phyloP scores from a whole-genome alignment of 2,797 vertebrate genomes.

The Typhlichthys eigenmanni region DNA sequence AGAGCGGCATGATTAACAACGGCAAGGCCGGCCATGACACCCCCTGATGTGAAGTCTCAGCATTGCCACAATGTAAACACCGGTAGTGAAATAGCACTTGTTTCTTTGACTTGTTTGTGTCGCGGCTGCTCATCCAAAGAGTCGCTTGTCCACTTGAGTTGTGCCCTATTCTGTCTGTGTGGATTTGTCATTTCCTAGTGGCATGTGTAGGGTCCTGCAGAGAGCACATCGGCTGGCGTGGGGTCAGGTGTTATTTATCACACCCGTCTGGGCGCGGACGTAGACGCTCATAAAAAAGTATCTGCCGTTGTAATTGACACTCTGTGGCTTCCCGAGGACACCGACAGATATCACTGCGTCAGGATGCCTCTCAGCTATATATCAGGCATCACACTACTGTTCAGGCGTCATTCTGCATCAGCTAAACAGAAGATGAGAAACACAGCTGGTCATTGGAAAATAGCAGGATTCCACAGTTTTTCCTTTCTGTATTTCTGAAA shows the following conservation, averaged over 20 bases:
- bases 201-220: slow-evolving; percentile 64
- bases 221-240: slow-evolving; percentile 71
- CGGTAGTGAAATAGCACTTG: slow-evolving; percentile 48
- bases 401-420: slow-evolving; percentile 87
- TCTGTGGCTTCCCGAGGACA: slow-evolving; percentile 89
- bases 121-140: slow-evolving; percentile 60
- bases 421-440: slow-evolving; percentile 63
- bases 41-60: slow-evolving; percentile 61
- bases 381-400: slow-evolving; percentile 87
- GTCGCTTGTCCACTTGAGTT: slow-evolving; percentile 57
- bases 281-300: slow-evolving; percentile 78
- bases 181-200: slow-evolving; percentile 72
- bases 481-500: slow-evolving; percentile 3
- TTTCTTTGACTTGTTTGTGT: slow-evolving; percentile 51
- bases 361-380: slow-evolving; percentile 87
- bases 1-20: slow-evolving; percentile 71
- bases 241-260: slow-evolving; percentile 83
- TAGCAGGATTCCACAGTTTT: slow-evolving; percentile 48
- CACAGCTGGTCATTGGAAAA: slow-evolving; percentile 54
- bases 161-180: slow-evolving; percentile 60
- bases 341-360: slow-evolving; percentile 88
- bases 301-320: slow-evolving; percentile 84
- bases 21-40: slow-evolving; percentile 62
- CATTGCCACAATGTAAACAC: slow-evolving; percentile 60
- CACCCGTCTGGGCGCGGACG: slow-evolving; percentile 73